Evolutionary conservation across 2,888 invertebrate species (phyloP), one percentile per base, ranked within the genome.

Genomic region (Leptopilina myrica): DNA sequence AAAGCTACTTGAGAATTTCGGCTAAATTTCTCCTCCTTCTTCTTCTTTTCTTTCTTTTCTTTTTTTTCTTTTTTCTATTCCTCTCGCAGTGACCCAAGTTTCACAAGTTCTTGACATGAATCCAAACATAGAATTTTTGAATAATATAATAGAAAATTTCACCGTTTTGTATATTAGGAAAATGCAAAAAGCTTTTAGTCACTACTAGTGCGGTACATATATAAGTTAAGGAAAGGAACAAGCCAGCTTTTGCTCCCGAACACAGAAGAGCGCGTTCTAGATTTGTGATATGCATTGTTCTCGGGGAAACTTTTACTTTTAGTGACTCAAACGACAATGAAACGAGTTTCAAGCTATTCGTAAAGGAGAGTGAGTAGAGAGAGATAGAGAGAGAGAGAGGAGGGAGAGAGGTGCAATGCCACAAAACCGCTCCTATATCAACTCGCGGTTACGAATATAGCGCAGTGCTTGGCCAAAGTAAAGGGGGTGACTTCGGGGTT

Each of bases 351-450:
- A 80, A 79, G 82, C 80, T 83, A 82, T 80, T 84, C 80, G 78
- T 79, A 76, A 81, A 79, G 69, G 81, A 80, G 79, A 64, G 43
- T 43, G 43, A 43, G 43, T 5, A 43, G 43, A 43, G 43, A 5
- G 43, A 8, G 43, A 5, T 7, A 8, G 43, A 43, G 43, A 43
- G 43, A 43, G 43, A 5, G 43, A 62, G 78, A 11, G 49, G 0
- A 0, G 11, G 49, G 8, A 11, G 49, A 11, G 49, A 49, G 49
- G 49, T 79, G 85, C 85, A 81, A 82, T 82, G 83, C 85, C 86
- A 82, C 87, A 85, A 87, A 87, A 85, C 88, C 86, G 80, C 84
- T 82, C 78, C 86, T 87, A 87, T 86, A 85, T 86, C 85, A 86
- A 82, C 84, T 83, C 82, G 87, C 75, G 87, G 87, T 87, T 87